phyloP scores from a whole-genome alignment of 1,140 invertebrate species.

The Drosophila pallidifrons region DNA sequence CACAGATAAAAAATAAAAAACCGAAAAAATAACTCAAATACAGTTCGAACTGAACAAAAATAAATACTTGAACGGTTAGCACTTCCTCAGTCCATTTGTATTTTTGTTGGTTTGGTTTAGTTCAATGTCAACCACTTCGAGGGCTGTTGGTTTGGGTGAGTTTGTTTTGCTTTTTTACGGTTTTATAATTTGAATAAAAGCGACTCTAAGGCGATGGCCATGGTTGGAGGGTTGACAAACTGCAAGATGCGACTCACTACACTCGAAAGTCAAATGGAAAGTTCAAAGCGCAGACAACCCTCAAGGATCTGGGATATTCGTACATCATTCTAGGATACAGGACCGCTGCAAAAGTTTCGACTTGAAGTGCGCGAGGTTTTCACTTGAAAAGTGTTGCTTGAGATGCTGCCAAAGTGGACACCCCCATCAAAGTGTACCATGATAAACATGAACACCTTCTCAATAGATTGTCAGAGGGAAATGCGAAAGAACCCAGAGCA shows the following conservation, averaged over 20 bases:
- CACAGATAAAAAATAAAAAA: constrained; percentile 15
- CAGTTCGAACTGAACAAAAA: constrained; percentile 69
- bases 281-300: constrained; percentile 47
- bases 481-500: background rate
- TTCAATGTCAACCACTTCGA: constrained; percentile 3
- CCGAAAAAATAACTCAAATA: constrained; percentile 44
- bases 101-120: constrained; percentile 13
- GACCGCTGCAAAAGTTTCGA: constrained; percentile 28
- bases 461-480: constrained; percentile 28
- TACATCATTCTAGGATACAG: background rate
- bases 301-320: background rate
- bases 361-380: constrained; percentile 50
- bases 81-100: background rate
- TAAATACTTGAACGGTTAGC: constrained; percentile 55
- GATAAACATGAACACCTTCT: constrained; percentile 67
- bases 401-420: constrained; percentile 56
- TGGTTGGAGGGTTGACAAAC: constrained; percentile 57
- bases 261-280: constrained; percentile 45
- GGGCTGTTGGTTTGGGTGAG: constrained; percentile 30
- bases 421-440: constrained; percentile 5
- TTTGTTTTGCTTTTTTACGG: constrained; percentile 62
- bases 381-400: constrained; percentile 64
- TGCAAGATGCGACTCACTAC: constrained; percentile 52
- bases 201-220: constrained; percentile 3
- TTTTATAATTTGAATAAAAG: constrained; percentile 54